phyloP scores from a whole-genome alignment of 2,888 invertebrate genomes.

The Sarcophaga rosellei region DNA sequence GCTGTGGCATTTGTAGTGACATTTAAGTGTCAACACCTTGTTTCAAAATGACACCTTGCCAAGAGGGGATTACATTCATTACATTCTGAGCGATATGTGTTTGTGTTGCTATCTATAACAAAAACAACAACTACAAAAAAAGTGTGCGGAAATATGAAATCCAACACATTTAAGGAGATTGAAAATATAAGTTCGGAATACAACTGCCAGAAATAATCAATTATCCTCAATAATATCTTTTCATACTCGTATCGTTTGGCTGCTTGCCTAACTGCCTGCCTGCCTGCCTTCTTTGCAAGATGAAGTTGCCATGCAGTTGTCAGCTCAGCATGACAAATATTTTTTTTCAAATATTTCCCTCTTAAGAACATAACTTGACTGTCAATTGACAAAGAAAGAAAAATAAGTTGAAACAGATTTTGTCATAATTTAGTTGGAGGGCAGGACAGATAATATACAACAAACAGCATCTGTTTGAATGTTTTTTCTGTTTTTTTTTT shows the following conservation, averaged over 20 bases:
- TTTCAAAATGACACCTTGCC: background rate
- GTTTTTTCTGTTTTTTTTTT: background rate
- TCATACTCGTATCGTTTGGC: background rate
- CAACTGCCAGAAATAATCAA: slow-evolving; percentile 38
- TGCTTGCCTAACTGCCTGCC: too few relatives aligned
- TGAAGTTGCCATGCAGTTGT: background rate
- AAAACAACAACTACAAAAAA: background rate
- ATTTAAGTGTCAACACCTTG: slow-evolving; percentile 38
- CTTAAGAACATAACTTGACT: too few relatives aligned
- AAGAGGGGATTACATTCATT: slow-evolving; percentile 9
- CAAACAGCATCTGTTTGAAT: background rate
- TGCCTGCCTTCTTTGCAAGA: background rate
- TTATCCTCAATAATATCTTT: slow-evolving; percentile 16
- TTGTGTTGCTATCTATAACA: background rate
- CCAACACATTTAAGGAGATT: slow-evolving; percentile 16
- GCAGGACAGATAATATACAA: background rate
- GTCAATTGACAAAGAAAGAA: background rate
- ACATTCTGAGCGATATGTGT: background rate
- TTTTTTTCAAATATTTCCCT: slow-evolving; percentile 19
- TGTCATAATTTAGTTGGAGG: background rate
- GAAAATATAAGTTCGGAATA: slow-evolving; percentile 12
- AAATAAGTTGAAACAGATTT: background rate
- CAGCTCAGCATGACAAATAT: slow-evolving; percentile 11
- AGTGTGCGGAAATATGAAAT: slow-evolving; percentile 14
- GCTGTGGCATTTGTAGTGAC: background rate